phyloP scores from a whole-genome alignment of 1,140 invertebrate genomes.

The Pseudobourletiella spinata region DNA sequence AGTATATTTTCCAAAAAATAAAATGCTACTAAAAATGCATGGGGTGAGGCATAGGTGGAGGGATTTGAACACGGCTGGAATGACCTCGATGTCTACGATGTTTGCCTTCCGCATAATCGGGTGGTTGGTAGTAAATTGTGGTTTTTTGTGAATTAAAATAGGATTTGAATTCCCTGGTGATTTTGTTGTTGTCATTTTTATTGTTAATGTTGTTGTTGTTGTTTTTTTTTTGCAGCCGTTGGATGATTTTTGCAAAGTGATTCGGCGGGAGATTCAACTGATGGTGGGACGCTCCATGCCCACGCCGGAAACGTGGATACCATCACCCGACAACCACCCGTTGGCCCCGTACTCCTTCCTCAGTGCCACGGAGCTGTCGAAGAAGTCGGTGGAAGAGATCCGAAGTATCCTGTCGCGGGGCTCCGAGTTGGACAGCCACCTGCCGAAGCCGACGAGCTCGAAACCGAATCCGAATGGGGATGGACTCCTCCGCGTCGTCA shows the following conservation, averaged over 20 bases:
- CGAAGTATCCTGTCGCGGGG: not conserved
- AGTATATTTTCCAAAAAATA: too few relatives aligned
- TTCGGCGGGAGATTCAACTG: constrained; percentile 20
- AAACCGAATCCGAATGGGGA: too few relatives aligned
- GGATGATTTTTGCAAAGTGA: constrained; percentile 32
- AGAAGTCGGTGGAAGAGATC: constrained; percentile 15
- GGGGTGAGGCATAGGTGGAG: too few relatives aligned
- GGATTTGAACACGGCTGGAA: too few relatives aligned
- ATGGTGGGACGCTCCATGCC: constrained; percentile 22
- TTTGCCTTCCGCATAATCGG: too few relatives aligned
- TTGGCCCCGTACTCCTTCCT: constrained; percentile 9
- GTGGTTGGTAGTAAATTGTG: not conserved
- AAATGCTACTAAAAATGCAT: too few relatives aligned
- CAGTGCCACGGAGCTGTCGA: constrained; percentile 29
- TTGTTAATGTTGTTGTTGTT: too few relatives aligned
- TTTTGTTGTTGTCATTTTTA: not conserved
- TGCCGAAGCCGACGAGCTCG: too few relatives aligned
- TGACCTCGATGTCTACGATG: too few relatives aligned
- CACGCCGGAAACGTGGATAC: constrained; percentile 24
- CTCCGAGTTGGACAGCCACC: not conserved
- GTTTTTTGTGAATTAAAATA: not conserved
- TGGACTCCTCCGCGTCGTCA: too few relatives aligned
- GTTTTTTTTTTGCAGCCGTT: constrained; percentile 22
- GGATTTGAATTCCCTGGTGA: too few relatives aligned
- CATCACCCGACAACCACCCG: constrained; percentile 20